Base-by-base conservation (phyloP, 2,888 invertebrate species). In the Dorcus hopei region DNA sequence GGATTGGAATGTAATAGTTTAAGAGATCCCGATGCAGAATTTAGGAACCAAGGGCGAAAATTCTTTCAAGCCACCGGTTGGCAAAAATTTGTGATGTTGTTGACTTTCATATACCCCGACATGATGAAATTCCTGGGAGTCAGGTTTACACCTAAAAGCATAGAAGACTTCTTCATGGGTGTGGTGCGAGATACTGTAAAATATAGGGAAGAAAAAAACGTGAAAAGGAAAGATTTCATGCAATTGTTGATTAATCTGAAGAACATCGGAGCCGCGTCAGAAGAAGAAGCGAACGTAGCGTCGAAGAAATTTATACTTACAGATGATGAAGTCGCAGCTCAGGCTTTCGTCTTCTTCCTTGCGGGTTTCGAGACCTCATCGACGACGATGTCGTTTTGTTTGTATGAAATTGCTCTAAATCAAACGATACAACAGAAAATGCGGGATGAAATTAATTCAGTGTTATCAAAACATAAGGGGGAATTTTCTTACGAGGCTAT, bases 341-440 rank as follows among this genome's bases (percentile, higher is more conserved):
- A 87, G 70, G 80, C 82, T 9, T 73, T 85, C 38, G 71, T 85
- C 2, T 85, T 86, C 72, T 80, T 85, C 2, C 73, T 84, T 52
- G 86, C 84, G 54, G 86, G 85, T 0, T 86, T 82, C 65, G 86
- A 86, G 68, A 85, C 86, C 0, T 83, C 85, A 0, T 82, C 84
- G 53, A 83, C 83, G 0, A 69, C 84, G 9, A 68, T 85, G 33
- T 81, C 83, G 0, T 84, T 83, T 63, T 81, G 81, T 1, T 73
- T 82, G 9, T 82, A 83, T 65, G 80, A 81, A n/a, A 67, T 86
- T 41, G 83, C 84, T 0, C 41, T 57, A 11, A 70, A 81, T 62
- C 72, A 69, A 2, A 71, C 78, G 2, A 59, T 80, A 1, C 83
- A 83, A 57, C 67, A 77, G 1, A 78, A 71, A 61, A 59, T 81